These are phyloP conservation scores for Steatornis caripensis DNA, from an alignment of 2,113 vertebrate genomes.

Conservation along the genomic window DNA sequence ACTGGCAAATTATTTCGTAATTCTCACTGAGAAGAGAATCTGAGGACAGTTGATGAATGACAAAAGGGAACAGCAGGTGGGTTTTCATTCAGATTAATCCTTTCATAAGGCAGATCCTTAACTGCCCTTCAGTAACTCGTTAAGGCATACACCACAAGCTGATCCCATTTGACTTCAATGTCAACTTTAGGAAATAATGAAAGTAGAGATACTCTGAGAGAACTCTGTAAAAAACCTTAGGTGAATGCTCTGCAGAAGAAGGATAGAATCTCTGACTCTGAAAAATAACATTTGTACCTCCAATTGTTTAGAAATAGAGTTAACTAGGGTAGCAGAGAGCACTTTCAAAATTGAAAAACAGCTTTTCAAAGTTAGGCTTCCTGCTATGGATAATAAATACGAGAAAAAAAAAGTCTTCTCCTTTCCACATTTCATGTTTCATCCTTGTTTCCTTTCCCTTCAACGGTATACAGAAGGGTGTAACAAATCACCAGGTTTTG, in stretches of 20 bases:
- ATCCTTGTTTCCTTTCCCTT: not conserved
- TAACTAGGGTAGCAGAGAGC: not conserved
- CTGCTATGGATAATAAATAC: not conserved
- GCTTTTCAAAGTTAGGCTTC: not conserved
- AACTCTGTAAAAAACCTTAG: not conserved
- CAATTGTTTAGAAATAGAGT: not conserved
- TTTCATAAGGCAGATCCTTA: not conserved
- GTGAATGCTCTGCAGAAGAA: not conserved
- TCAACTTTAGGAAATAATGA: not conserved
- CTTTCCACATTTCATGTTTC: not conserved
- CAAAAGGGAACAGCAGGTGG: constrained; percentile 43
- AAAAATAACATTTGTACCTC: not conserved
- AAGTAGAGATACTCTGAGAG: not conserved
- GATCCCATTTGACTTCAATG: not conserved
- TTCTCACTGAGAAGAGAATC: not conserved
- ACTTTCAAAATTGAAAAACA: not conserved
- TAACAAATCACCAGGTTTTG: not conserved
- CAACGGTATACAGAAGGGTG: not conserved
- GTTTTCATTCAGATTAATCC: constrained; percentile 29
- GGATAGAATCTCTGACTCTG: not conserved
- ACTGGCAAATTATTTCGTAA: constrained; percentile 47
- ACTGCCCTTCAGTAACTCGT: not conserved
- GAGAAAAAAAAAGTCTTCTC: not conserved
- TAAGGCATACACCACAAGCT: not conserved
- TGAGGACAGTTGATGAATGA: constrained; percentile 35